phyloP scores from a whole-genome alignment of 2,113 vertebrate species.

The Dipodomys stephensi region DNA sequence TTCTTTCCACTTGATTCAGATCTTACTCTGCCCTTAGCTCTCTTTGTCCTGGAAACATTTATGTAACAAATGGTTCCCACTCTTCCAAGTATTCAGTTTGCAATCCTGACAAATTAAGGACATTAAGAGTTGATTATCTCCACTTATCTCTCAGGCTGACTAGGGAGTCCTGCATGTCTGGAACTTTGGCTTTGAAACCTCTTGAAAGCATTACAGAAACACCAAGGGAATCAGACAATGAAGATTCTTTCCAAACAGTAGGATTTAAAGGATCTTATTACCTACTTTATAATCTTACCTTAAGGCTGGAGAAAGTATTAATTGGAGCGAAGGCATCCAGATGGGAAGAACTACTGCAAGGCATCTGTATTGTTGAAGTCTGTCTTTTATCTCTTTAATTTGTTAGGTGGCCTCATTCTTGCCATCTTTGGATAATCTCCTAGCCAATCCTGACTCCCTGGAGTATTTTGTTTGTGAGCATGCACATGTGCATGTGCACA shows the following conservation, averaged over 20 bases:
- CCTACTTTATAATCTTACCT: slow-evolving; percentile 82
- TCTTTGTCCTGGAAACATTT: slow-evolving; percentile 67
- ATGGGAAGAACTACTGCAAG: slow-evolving; percentile 49
- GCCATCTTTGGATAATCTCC: slow-evolving; percentile 51
- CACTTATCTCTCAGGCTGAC: slow-evolving; percentile 20
- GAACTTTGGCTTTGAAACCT: slow-evolving; percentile 75
- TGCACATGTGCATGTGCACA: not conserved
- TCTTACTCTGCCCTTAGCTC: slow-evolving; percentile 41
- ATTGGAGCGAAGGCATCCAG: slow-evolving; percentile 75
- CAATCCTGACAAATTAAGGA: slow-evolving; percentile 76
- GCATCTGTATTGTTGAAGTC: slow-evolving; percentile 40
- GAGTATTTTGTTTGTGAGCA: not conserved
- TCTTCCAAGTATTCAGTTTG: slow-evolving; percentile 71
- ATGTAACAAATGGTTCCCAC: slow-evolving; percentile 71
- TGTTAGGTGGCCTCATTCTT: slow-evolving; percentile 22
- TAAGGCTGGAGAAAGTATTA: slow-evolving; percentile 80
- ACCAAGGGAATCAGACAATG: slow-evolving; percentile 82
- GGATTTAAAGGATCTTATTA: slow-evolving; percentile 82
- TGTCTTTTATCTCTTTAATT: slow-evolving; percentile 74
- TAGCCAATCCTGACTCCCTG: slow-evolving; percentile 42
- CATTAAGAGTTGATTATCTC: slow-evolving; percentile 81
- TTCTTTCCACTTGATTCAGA: slow-evolving; percentile 48
- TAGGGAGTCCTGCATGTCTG: slow-evolving; percentile 61
- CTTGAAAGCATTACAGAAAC: slow-evolving; percentile 72
- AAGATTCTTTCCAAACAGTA: slow-evolving; percentile 82